Percentiles rank a stretch among this genome's conserved stretches.
These are phyloP conservation scores for Oithona nana DNA, from an alignment of 2,888 invertebrate species.

Conservation along the genomic window DNA sequence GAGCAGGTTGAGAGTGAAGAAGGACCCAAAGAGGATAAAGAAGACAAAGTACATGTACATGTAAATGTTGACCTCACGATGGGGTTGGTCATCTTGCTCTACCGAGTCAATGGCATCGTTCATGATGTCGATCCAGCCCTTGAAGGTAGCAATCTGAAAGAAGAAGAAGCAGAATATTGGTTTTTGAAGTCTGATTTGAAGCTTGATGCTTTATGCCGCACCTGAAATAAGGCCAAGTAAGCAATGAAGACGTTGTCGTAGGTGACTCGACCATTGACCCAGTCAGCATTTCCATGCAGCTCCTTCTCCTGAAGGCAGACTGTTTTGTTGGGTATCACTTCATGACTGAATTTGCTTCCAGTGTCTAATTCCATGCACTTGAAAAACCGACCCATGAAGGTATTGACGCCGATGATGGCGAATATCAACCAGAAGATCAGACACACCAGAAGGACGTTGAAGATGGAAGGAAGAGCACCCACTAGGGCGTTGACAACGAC, in stretches of 20 bases:
- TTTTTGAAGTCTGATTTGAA: no score
- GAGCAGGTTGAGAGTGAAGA: constrained; percentile 35
- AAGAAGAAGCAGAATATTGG: no score
- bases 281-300: constrained; percentile 26
- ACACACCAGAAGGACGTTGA: constrained; percentile 33
- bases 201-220: no score
- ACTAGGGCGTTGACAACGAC: constrained; percentile 35
- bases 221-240: constrained; percentile 32
- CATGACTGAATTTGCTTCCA: constrained; percentile 22
- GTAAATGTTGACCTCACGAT: constrained; percentile 26
- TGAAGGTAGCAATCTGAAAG: constrained; percentile 36
- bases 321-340: constrained; percentile 23
- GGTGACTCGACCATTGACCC: constrained; percentile 31
- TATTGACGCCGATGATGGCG: constrained; percentile 34
- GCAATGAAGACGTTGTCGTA: constrained; percentile 33
- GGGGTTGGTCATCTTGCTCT: constrained; percentile 28
- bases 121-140: constrained; percentile 34
- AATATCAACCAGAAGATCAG: constrained; percentile 35
- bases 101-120: constrained; percentile 30
- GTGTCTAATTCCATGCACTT: constrained; percentile 21
- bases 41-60: constrained; percentile 34
- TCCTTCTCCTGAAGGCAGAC: constrained; percentile 23
- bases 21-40: constrained; percentile 34
- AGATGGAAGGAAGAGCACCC: constrained; percentile 34
- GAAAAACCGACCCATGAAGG: constrained; percentile 31